These are phyloP conservation scores for Aselliscus stoliczkanus DNA, from an alignment of 2,797 vertebrate genomes.

Conservation along the genomic window DNA sequence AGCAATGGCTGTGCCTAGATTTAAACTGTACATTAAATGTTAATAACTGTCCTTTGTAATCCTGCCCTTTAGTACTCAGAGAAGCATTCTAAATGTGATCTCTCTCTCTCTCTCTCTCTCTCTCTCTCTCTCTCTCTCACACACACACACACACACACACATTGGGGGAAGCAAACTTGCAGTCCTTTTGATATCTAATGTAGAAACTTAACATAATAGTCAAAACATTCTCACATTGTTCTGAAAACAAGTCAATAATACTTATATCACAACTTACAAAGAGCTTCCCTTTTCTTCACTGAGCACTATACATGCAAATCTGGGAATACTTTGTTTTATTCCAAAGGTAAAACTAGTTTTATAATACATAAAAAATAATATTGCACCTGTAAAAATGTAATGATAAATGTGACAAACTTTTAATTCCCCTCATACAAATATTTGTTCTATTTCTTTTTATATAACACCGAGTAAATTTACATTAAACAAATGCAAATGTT, in stretches of 20 bases:
- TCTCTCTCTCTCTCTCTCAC: neutral
- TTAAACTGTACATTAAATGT: neutral
- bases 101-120: neutral
- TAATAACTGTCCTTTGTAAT: neutral
- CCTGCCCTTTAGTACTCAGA: neutral
- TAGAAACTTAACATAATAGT: neutral
- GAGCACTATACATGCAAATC: neutral
- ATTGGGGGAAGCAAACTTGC: neutral
- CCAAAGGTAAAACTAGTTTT: neutral
- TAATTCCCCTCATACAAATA: neutral
- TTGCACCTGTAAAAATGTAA: neutral
- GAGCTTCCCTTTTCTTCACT: neutral
- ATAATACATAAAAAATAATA: neutral
- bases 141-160: neutral
- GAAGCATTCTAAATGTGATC: neutral
- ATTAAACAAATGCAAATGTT: neutral
- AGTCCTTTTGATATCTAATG: neutral
- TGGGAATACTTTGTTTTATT: neutral
- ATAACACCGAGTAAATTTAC: neutral
- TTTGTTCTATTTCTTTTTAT: neutral
- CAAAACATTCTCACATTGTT: neutral
- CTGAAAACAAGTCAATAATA: neutral
- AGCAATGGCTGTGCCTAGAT: neutral
- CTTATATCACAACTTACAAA: neutral
- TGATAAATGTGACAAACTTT: neutral